Percentiles rank a stretch among this genome's conserved stretches.
phyloP scores from a whole-genome alignment of 2,888 invertebrate species.

The Onchidella celtica region DNA sequence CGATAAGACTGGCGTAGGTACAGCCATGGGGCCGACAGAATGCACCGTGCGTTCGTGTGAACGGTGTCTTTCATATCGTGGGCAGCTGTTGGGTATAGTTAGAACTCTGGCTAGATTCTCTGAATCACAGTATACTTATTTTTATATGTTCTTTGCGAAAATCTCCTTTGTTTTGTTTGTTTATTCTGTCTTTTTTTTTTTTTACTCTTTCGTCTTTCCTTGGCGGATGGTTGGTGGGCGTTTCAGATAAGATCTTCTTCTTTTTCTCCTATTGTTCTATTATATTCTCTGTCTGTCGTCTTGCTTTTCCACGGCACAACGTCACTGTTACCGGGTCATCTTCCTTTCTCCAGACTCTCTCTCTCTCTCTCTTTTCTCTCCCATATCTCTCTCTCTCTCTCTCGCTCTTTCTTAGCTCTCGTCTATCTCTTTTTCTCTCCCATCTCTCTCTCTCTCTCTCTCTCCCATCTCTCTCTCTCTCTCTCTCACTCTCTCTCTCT shows the following conservation, averaged over 20 bases:
- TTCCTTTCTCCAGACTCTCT: too few species aligned
- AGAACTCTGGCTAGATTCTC: background rate
- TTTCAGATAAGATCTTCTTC: too few species aligned
- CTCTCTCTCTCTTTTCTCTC: slow-evolving; percentile 1
- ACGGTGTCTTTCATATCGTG: too few species aligned
- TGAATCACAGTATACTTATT: background rate
- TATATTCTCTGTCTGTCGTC: slow-evolving; percentile 6
- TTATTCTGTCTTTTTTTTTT: too few species aligned
- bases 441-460: background rate
- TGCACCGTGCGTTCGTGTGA: too few species aligned
- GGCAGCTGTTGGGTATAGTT: background rate
- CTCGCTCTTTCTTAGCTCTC: background rate
- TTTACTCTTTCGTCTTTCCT: too few species aligned
- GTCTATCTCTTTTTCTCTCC: background rate
- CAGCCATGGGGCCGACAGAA: too few species aligned
- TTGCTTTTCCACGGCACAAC: too few species aligned
- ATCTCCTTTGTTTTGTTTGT: too few species aligned
- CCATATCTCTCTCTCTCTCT: slow-evolving; percentile 22
- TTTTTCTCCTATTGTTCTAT: background rate
- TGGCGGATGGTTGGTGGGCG: too few species aligned
- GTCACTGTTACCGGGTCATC: too few species aligned
- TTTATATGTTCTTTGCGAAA: too few species aligned
- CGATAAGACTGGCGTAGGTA: background rate
- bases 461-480: slow-evolving; percentile 24
- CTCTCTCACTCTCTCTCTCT: background rate